Base-by-base conservation (phyloP, 2,888 invertebrate genomes). In the Seira ritae region DNA sequence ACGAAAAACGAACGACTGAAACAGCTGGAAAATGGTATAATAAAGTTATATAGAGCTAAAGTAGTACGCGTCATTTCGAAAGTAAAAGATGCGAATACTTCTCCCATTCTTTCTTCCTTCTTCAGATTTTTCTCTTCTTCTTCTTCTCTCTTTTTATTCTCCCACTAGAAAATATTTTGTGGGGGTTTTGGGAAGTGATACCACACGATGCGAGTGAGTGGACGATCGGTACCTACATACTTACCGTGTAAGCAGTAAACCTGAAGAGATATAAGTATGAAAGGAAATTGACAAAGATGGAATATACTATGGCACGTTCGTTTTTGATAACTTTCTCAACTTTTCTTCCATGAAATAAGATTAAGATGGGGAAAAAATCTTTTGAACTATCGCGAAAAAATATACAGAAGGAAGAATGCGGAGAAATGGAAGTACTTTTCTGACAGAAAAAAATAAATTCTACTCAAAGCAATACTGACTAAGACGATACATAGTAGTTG, bases 1-100 rank as follows among this genome's bases (percentile, higher is more conserved):
- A 73, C 37, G 2, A 8, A 31, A 31, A 24, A 17, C 17, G 19
- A 31, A 50, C 22, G 12, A 70, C 72, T 23, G 62, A 71, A 75
- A 69, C 80, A 80, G 80, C 70, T 81, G 81, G 69, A 81, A 20
- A 62, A 74, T 65, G 1, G 55, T 55, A 42, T 81, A 81, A 81
- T 75, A 69, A 80, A 74, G 75, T 75, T 75, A 22, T 24, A 62
- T 62, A 20, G 55, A 55, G 55, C 20, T 20, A 62, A 17, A 6
- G 71, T 20, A 31, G 19, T 22, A n/a, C 17, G 20, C 19, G 62
- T 24, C 62, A 62, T 19, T 55, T 10, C 62, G 2, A 20, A 62
- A 62, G 62, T 72, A 72, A 62, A 72, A 55, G 72, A 72, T 72
- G 23, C 12, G 23, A 60, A 72, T 62, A 24, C 17, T 62, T 62